Conservation (phyloP, 2,888 invertebrate species). For the Elmis aenea region DNA sequence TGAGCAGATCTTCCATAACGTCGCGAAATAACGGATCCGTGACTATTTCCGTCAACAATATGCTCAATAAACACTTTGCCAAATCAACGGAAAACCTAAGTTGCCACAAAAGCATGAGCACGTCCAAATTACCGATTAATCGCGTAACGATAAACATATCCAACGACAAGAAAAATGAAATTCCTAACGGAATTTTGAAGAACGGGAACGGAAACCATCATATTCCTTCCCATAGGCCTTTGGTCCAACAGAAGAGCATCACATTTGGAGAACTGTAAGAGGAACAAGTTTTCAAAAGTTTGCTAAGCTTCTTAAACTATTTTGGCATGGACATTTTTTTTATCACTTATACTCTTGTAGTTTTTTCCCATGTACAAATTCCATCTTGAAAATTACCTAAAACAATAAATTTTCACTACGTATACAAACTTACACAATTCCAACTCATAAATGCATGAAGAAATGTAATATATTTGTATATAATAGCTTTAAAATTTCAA, state of each 20-base stretch:
- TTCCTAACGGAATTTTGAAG: conserved; percentile 52
- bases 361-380: conserved; percentile 17
- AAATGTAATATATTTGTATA: too few species aligned
- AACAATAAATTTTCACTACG: too few species aligned
- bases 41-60: conserved; percentile 40
- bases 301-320: conserved; percentile 4
- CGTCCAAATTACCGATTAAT: conserved; percentile 32
- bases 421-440: too few species aligned
- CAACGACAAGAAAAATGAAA: conserved; percentile 35
- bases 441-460: too few species aligned
- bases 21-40: conserved; percentile 43
- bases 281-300: conserved; percentile 11
- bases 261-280: conserved; percentile 49
- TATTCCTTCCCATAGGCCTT: conserved; percentile 33
- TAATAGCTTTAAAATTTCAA: too few species aligned
- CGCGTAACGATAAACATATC: conserved; percentile 41
- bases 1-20: conserved; percentile 38
- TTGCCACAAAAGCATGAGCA: conserved; percentile 15
- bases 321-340: conserved; percentile 6
- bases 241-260: conserved; percentile 46
- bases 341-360: conserved; percentile 2
- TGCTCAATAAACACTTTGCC: conserved; percentile 35
- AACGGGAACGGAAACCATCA: conserved; percentile 38
- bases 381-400: too few species aligned
- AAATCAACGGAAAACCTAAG: conserved; percentile 37